phyloP scores from a whole-genome alignment of 1,140 invertebrate genomes.

The Dryas iulia region DNA sequence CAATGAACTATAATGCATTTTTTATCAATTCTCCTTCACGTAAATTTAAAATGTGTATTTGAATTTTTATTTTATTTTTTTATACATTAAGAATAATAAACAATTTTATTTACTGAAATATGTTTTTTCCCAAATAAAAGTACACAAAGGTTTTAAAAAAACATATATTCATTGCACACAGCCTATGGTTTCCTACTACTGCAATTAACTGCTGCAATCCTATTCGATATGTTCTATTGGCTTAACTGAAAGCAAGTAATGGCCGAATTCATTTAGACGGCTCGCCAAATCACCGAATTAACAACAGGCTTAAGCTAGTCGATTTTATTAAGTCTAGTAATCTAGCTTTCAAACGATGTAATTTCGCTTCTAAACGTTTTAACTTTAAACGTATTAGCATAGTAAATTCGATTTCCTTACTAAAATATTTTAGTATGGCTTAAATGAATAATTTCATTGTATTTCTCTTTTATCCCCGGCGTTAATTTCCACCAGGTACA shows the following conservation, averaged over 20 bases:
- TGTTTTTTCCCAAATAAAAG: too few species aligned
- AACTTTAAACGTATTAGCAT: background rate
- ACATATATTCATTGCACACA: background rate
- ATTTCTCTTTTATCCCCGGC: too few species aligned
- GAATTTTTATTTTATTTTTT: too few species aligned
- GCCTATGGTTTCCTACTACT: background rate
- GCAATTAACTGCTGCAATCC: background rate
- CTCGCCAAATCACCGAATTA: slow-evolving; percentile 1
- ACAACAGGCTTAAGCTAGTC: background rate
- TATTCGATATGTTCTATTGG: slow-evolving; percentile 4
- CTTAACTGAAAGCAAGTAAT: slow-evolving; percentile 13
- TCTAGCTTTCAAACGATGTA: background rate
- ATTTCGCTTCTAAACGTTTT: background rate
- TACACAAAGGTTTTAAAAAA: background rate
- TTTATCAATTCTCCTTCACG: too few species aligned
- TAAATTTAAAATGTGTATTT: too few species aligned
- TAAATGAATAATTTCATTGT: too few species aligned
- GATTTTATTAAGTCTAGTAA: slow-evolving; percentile 1
- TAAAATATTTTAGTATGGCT: background rate
- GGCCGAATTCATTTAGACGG: slow-evolving; percentile 18
- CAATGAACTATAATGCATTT: too few species aligned
- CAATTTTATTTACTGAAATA: too few species aligned
- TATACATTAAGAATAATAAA: too few species aligned
- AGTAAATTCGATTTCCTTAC: background rate
- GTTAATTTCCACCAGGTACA: too few species aligned